These are phyloP conservation scores for Operophtera brumata DNA, from an alignment of 2,888 invertebrate genomes.

Conservation along the genomic window DNA sequence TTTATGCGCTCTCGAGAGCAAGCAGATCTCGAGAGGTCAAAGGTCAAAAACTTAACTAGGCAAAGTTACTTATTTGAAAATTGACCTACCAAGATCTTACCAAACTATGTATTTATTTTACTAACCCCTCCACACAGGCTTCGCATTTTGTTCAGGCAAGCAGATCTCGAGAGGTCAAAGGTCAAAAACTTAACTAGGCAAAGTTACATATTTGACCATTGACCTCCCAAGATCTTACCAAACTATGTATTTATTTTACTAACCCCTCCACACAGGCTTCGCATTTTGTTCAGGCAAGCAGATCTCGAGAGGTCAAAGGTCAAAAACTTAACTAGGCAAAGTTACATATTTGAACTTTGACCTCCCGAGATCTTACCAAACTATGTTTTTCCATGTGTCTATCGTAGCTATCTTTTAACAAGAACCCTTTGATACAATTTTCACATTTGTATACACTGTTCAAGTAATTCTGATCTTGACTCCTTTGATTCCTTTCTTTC, in stretches of 20 bases:
- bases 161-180: not conserved
- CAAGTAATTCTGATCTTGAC: conserved; percentile 44
- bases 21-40: too few relatives aligned
- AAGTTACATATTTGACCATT: not conserved
- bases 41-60: too few relatives aligned
- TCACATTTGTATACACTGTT: conserved; percentile 50
- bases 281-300: conserved; percentile 52
- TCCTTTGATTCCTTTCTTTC: conserved; percentile 45
- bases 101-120: conserved; percentile 56
- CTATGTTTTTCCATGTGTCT: conserved; percentile 60
- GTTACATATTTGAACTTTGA: not conserved
- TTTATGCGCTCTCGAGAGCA: too few relatives aligned
- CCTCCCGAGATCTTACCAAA: conserved; percentile 41
- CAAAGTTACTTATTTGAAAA: not conserved
- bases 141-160: conserved; percentile 51
- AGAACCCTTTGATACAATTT: conserved; percentile 59
- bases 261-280: conserved; percentile 58
- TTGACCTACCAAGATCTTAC: conserved; percentile 34
- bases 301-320: conserved; percentile 29
- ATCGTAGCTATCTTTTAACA: conserved; percentile 51
- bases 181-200: too few relatives aligned
- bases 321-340: too few relatives aligned
- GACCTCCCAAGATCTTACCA: conserved; percentile 39
- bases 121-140: conserved; percentile 59
- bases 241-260: conserved; percentile 54